Evolutionary conservation across 2,797 vertebrate genomes (phyloP).

Genomic region (Parambassis ranga): DNA sequence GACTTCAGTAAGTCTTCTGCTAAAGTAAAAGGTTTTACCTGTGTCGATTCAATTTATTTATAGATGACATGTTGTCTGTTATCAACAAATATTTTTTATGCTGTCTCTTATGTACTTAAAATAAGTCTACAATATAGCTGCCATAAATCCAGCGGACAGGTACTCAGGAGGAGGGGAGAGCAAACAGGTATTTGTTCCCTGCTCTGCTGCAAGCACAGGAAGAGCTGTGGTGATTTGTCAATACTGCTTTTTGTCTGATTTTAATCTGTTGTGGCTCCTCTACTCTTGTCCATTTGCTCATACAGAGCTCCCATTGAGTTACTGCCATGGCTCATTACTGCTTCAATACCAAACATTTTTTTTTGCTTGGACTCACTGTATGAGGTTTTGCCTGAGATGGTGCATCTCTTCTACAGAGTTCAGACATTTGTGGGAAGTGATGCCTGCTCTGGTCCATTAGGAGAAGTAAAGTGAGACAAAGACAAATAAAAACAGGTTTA

Average conservation of each 20-base stretch:
- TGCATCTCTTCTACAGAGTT: conserved; percentile 8
- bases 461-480: background rate
- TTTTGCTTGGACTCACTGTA: conserved; percentile 27
- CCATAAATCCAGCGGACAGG: conserved; percentile 6
- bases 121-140: background rate
- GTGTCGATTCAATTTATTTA: conserved; percentile 7
- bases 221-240: conserved; percentile 48
- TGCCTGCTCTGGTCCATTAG: conserved; percentile 11
- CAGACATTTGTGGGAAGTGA: background rate
- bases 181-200: conserved; percentile 41
- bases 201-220: conserved; percentile 35
- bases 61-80: too few relatives aligned
- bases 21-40: conserved; percentile 3
- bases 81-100: too few relatives aligned
- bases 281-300: conserved; percentile 71
- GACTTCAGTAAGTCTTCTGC: conserved; percentile 34
- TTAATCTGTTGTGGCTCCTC: conserved; percentile 65
- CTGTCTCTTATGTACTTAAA: conserved; percentile 2
- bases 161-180: conserved; percentile 8
- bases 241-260: conserved; percentile 66
- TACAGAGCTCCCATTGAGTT: conserved; percentile 68
- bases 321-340: conserved; percentile 66
- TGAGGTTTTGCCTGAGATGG: conserved; percentile 31
- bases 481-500: background rate
- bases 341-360: conserved; percentile 38